Evolutionary conservation across 2,113 vertebrate species (phyloP).

Genomic region (Ceyx melanurus): DNA sequence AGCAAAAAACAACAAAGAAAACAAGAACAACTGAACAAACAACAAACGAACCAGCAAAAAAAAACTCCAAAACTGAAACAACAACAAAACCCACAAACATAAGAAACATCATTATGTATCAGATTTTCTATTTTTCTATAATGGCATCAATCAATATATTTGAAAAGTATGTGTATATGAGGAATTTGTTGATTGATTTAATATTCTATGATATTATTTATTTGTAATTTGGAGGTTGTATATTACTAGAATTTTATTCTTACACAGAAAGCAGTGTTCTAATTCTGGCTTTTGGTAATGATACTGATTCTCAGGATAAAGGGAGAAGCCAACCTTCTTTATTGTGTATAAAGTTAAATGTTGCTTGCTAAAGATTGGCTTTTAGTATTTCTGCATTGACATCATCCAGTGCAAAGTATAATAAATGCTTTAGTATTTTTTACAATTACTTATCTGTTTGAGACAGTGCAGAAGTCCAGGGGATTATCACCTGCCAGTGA

Average conservation of each 20-base stretch:
- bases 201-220: background rate
- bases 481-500: background rate
- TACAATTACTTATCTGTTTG: background rate
- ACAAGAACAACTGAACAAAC: background rate
- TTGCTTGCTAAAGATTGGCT: conserved; percentile 33
- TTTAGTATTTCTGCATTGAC: conserved; percentile 19
- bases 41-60: background rate
- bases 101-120: background rate
- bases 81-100: background rate
- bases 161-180: background rate
- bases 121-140: conserved; percentile 60
- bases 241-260: background rate
- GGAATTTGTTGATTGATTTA: background rate
- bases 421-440: background rate
- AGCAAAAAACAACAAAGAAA: too few species aligned
- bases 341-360: background rate
- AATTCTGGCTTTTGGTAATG: background rate
- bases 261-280: background rate
- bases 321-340: background rate
- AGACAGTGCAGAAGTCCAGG: background rate
- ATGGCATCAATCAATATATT: background rate
- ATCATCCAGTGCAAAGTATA: background rate
- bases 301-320: background rate
- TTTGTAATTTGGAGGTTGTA: background rate
- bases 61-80: background rate